phyloP scores from a whole-genome alignment of 2,888 invertebrate species.

The Timema cristinae region DNA sequence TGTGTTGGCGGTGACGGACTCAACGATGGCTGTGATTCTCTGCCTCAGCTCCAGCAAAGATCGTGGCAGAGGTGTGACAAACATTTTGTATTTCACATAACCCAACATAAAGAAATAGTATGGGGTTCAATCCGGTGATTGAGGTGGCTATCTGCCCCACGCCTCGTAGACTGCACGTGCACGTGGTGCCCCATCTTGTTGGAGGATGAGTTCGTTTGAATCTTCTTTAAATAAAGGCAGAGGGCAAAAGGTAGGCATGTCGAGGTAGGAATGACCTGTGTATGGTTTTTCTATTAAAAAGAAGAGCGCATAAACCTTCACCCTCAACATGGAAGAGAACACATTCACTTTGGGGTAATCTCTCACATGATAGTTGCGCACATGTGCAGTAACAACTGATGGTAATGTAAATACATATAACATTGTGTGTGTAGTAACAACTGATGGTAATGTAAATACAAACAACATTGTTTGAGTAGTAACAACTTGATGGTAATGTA shows the following conservation, averaged over 20 bases:
- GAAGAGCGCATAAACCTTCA: neutral
- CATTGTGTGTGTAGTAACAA: too few relatives aligned
- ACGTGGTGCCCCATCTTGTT: constrained; percentile 18
- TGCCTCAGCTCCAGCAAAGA: constrained; percentile 7
- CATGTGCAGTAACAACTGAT: too few relatives aligned
- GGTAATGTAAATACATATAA: too few relatives aligned
- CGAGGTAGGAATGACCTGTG: constrained; percentile 4
- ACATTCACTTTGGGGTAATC: neutral
- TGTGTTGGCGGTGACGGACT: constrained; percentile 12
- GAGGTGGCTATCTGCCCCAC: constrained; percentile 9
- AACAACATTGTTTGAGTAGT: too few relatives aligned
- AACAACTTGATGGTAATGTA: too few relatives aligned
- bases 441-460: too few relatives aligned
- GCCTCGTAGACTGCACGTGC: constrained; percentile 7
- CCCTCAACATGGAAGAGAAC: constrained; percentile 3
- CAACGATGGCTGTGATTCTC: neutral
- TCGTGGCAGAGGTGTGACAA: neutral
- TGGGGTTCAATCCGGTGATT: constrained; percentile 6
- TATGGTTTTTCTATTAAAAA: neutral
- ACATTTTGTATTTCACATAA: constrained; percentile 7
- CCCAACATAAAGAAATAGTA: neutral
- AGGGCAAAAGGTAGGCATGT: constrained; percentile 4
- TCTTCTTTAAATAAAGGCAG: constrained; percentile 14
- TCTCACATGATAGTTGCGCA: too few relatives aligned
- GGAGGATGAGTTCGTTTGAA: constrained; percentile 11